Evolutionary conservation across 2,797 vertebrate species (phyloP), one percentile per base, ranked within the genome.

Genomic region (Halcyon leucocephala): DNA sequence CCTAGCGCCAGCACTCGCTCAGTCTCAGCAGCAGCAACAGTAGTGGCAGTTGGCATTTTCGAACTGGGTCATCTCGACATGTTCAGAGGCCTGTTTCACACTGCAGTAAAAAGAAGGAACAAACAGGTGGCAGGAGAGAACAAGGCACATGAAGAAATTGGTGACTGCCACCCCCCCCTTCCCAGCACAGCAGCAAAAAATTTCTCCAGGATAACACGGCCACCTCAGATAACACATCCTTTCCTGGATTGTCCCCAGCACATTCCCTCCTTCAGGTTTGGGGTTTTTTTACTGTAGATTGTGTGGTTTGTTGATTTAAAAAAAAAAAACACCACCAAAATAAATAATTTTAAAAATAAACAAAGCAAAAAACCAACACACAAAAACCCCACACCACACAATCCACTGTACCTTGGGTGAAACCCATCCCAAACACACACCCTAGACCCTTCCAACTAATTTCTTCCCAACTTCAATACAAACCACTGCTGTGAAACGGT

Each of bases 111-210:
- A 92, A 69, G 22, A 10, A 95, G 65, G 58, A 90, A 93, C 85
- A 93, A 96, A 97, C 88, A 97, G 94, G 95, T 95, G 96, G 95
- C 94, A 94, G 94, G 86, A 95, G 92, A 95, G 96, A 93, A 93
- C 85, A 74, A 92, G 69, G 82, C 72, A 96, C 89, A 89, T 3
- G 33, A 82, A 80, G 28, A 89, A 94, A 85, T 57, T 29, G 80
- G 41, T 71, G 81, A 91, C 57, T 81, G 66, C 13, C 24, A 14
- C 3, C 5, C 15, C 9, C 31, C 19, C 4, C 4, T 26, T 17
- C 25, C 22, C 42, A 70, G 20, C n/a, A 62, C 25, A 76, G 72
- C 51, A 69, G 48, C 72, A 94, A 69, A 69, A 62, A 91, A 90
- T 33, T 91, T 70, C 42, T 64, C 44, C 62, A 77, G 77, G 58